Evolutionary conservation across 1,140 invertebrate species (phyloP).

Genomic region (Chlorops oryzae): DNA sequence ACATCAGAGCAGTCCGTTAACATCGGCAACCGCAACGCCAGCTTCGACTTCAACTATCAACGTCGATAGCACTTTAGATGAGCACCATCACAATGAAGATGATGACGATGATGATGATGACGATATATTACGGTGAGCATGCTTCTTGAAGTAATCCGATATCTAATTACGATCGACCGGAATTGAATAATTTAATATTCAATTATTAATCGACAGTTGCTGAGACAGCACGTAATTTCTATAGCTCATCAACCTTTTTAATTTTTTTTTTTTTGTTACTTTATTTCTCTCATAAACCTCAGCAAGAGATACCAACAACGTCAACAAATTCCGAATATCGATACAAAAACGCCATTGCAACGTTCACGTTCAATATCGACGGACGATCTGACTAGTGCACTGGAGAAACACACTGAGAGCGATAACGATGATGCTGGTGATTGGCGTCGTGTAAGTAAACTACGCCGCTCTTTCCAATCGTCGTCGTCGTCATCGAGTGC

Average conservation of each 20-base stretch:
- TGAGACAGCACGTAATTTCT: no score
- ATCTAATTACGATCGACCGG: no score
- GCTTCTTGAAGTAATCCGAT: slow-evolving; percentile 1
- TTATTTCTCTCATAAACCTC: no score
- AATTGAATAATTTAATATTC: slow-evolving; percentile 18
- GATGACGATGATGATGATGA: slow-evolving; percentile 20
- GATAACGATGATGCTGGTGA: slow-evolving; percentile 38
- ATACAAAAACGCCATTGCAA: slow-evolving; percentile 24
- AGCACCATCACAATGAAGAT: slow-evolving; percentile 6
- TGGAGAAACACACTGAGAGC: slow-evolving; percentile 24
- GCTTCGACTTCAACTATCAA: neutral
- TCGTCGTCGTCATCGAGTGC: slow-evolving; percentile 49
- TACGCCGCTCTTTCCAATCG: slow-evolving; percentile 58
- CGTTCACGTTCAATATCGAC: slow-evolving; percentile 44
- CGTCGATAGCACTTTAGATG: neutral
- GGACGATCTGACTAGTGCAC: slow-evolving; percentile 43
- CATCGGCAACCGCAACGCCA: neutral
- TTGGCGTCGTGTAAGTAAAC: slow-evolving; percentile 55
- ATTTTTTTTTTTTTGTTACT: neutral
- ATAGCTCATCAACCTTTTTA: no score
- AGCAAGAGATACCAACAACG: no score
- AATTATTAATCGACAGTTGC: slow-evolving; percentile 25
- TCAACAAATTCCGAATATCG: no score
- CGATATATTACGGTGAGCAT: slow-evolving; percentile 42
- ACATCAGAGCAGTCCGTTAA: slow-evolving; percentile 21